Base-by-base conservation (phyloP, 2,113 vertebrate species). In the Lamprologus lemairii region DNA sequence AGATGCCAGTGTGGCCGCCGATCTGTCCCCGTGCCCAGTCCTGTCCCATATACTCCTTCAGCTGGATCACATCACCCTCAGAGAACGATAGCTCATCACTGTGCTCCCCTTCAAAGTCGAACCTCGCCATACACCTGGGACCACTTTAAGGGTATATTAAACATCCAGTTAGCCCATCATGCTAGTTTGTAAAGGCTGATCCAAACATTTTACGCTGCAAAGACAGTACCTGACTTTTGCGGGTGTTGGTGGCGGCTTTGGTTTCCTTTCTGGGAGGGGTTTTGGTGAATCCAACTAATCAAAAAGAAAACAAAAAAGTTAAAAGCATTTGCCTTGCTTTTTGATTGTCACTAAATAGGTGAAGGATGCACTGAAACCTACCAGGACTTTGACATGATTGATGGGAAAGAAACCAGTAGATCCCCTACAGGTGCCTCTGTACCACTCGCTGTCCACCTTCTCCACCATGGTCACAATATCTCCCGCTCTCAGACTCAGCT, bases 21-120 rank as follows among this genome's bases (percentile, higher is more conserved):
- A 97, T 82, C 84, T 98, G 96, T 85, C 98, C 98, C 87, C 94
- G 96, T 58, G 96, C 98, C 99, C 99, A 99, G 6, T 99, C 98
- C 81, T 98, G 94, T 85, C 96, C 98, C 63, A 98, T 28, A 14
- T 97, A 98, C 91, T 97, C 97, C 83, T 96, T 97, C 71, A 99
- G 96, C 92, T 93, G 58, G 93, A 99, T 98, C 80, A 96, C 95
- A 78, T 99, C 98, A 42, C 98, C 98, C 94, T 99, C 98, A 6
- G 92, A 96, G 95, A 99, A 99, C 49, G 97, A 96, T 89, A 99
- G 95, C 93, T 99, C 99, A 31, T 98, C 97, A 21, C 95, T 96
- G 88, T 97, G 96, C 91, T 99, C 97, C 33, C 97, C 97, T 7
- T 98, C 98, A 26, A 97, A 99, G 88, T 99, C 97, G 86, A 98